Conservation (phyloP, 2,113 vertebrate species). For the Tachysurus vachellii region DNA sequence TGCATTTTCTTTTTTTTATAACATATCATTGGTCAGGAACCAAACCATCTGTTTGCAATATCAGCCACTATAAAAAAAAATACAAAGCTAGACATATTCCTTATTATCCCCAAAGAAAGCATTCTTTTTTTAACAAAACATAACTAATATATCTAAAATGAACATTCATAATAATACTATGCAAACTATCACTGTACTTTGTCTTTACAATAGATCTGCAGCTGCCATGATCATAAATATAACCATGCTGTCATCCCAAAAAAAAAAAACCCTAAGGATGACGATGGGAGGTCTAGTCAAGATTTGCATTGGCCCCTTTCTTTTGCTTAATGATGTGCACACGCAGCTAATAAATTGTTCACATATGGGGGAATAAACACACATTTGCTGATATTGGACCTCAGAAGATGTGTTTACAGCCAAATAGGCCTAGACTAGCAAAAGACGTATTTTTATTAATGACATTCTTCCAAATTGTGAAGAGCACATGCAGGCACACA, state of each 20-base stretch:
- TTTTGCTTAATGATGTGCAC: constrained; percentile 21
- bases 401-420: background rate
- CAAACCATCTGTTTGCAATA: constrained; percentile 41
- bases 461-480: background rate
- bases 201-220: background rate
- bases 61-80: constrained; percentile 32
- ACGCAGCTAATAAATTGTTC: constrained; percentile 15
- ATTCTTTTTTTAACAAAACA: background rate
- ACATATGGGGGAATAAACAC: constrained; percentile 28
- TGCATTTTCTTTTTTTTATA: constrained; percentile 42
- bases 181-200: background rate
- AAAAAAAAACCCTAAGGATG: background rate
- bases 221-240: background rate
- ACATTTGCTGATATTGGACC: constrained; percentile 29
- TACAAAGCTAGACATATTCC: background rate
- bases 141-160: background rate
- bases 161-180: background rate
- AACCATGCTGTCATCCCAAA: background rate
- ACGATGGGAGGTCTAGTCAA: background rate
- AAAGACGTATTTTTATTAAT: constrained; percentile 1
- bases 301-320: constrained; percentile 10
- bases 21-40: constrained; percentile 34
- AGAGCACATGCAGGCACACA: background rate
- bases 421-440: constrained; percentile 1
- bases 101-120: background rate